These are phyloP conservation scores for Hydrophis major DNA, from an alignment of 2,797 vertebrate genomes.

Conservation along the genomic window DNA sequence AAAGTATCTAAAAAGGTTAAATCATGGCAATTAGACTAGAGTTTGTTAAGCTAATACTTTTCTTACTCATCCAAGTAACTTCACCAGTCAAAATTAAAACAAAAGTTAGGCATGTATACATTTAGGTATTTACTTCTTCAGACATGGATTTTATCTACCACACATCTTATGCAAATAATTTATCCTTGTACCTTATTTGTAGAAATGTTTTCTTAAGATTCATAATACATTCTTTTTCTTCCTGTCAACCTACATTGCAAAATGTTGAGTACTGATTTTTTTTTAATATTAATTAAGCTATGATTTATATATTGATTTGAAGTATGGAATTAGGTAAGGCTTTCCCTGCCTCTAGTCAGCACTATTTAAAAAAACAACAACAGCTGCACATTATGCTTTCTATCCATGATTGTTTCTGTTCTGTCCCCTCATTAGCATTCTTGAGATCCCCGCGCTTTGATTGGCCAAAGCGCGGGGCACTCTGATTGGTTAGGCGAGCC, in stretches of 20 bases:
- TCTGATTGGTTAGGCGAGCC: too few species aligned
- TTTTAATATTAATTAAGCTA: background rate
- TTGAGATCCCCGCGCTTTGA: too few species aligned
- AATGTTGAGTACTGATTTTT: background rate
- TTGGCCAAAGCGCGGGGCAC: too few species aligned
- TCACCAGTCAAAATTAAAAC: too few species aligned
- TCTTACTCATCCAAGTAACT: too few species aligned
- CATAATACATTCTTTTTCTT: background rate
- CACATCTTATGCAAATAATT: background rate
- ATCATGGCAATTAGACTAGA: too few species aligned
- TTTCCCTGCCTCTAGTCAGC: background rate
- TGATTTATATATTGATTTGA: background rate
- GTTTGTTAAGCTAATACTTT: too few species aligned
- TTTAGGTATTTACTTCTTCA: background rate
- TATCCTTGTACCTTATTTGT: background rate
- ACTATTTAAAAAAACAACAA: background rate
- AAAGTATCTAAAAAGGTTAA: too few species aligned
- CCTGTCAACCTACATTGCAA: background rate
- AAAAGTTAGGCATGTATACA: too few species aligned
- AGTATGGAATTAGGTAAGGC: background rate
- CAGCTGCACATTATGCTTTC: background rate
- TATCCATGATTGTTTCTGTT: background rate
- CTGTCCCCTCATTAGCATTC: too few species aligned
- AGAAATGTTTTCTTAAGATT: background rate
- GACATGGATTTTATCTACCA: background rate